These are phyloP conservation scores for Dendrocincla tyrannina DNA, from an alignment of 2,797 vertebrate species.

Conservation along the genomic window DNA sequence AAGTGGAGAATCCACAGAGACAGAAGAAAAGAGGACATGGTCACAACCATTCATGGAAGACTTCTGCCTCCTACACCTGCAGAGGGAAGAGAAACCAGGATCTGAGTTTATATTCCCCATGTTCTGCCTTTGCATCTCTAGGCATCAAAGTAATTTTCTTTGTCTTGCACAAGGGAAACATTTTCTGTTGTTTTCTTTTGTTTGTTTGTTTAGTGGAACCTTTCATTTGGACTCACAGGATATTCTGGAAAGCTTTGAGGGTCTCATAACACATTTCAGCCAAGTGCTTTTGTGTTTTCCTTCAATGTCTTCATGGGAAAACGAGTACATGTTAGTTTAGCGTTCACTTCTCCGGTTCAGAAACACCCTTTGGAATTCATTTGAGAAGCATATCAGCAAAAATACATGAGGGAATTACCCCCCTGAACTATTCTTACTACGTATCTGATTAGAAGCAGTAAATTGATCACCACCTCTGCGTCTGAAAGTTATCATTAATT, in stretches of 20 bases:
- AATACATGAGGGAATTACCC: accelerated
- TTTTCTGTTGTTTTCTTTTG: not conserved
- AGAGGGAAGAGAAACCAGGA: not conserved
- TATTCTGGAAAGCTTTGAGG: not conserved
- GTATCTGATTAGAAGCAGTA: not conserved
- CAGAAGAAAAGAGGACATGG: not conserved
- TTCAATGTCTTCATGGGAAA: not conserved
- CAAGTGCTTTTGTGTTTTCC: not conserved
- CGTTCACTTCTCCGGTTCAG: not conserved
- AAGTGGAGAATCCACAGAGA: not conserved
- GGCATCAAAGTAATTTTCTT: not conserved
- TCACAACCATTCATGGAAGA: not conserved
- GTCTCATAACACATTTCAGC: not conserved
- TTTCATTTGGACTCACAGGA: not conserved
- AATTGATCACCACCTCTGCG: not conserved
- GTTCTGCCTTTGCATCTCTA: not conserved
- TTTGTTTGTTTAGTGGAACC: not conserved
- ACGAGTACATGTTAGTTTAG: not conserved
- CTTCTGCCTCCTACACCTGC: not conserved
- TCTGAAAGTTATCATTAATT: not conserved
- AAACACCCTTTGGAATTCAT: not conserved
- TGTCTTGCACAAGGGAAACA: not conserved
- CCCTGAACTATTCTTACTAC: not conserved
- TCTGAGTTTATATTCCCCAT: not conserved
- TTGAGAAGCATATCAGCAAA: not conserved